Conservation (phyloP, 2,888 invertebrate genomes). For the Drosophila formosana region DNA sequence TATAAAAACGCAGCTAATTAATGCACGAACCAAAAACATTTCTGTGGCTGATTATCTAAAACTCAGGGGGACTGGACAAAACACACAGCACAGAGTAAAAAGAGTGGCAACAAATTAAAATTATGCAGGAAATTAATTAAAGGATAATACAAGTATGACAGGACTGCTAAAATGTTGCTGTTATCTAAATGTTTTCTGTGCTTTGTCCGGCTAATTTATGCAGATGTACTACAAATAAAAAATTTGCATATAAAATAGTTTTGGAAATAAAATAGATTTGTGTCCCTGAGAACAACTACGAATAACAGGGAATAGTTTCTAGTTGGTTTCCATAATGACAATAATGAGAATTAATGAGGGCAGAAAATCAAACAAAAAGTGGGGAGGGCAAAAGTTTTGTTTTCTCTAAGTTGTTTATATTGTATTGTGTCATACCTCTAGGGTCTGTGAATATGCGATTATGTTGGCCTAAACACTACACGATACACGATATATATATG, state of each 20-base stretch:
- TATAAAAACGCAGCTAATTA: constrained; percentile 56
- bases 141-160: constrained; percentile 61
- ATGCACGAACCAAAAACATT: constrained; percentile 54
- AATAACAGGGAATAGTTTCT: constrained; percentile 37
- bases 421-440: constrained; percentile 55
- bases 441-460: constrained; percentile 44
- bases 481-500: constrained; percentile 33
- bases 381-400: not conserved
- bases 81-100: constrained; percentile 13
- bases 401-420: constrained; percentile 9
- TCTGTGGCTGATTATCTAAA: constrained; percentile 70
- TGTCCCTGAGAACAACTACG: constrained; percentile 42
- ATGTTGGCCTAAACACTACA: constrained; percentile 53
- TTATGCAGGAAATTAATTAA: constrained; percentile 76
- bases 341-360: constrained; percentile 51
- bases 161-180: constrained; percentile 51
- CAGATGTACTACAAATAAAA: constrained; percentile 69
- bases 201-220: constrained; percentile 65
- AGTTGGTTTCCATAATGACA: constrained; percentile 17
- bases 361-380: constrained; percentile 1
- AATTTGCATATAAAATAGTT: constrained; percentile 72
- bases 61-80: constrained; percentile 56
- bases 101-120: constrained; percentile 47
- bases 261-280: constrained; percentile 67
- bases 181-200: constrained; percentile 68